These are phyloP conservation scores for Enchytraeus crypticus DNA, from an alignment of 2,888 invertebrate species.

Conservation along the genomic window DNA sequence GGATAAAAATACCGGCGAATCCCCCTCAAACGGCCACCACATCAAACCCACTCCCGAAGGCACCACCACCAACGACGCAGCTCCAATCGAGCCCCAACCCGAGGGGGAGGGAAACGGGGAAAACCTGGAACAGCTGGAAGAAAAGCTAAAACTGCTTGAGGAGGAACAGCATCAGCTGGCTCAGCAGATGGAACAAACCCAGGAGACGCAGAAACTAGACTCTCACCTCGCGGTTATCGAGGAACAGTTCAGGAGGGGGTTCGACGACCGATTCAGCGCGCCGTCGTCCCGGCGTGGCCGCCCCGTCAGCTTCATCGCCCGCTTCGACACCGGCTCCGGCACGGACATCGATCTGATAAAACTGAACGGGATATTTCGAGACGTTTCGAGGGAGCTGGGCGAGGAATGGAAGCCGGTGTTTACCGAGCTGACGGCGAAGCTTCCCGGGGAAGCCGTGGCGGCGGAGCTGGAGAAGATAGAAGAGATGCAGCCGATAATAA, in stretches of 20 bases:
- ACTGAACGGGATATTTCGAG: constrained; percentile 13
- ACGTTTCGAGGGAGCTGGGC: constrained; percentile 16
- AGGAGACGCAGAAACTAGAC: constrained; percentile 2
- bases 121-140: no score
- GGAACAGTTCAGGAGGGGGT: constrained; percentile 14
- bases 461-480: constrained; percentile 3
- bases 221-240: constrained; percentile 12
- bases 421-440: not conserved
- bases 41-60: no score
- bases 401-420: constrained; percentile 15
- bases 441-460: constrained; percentile 4
- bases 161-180: not conserved
- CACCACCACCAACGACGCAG: no score
- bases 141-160: no score
- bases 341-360: not conserved
- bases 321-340: not conserved
- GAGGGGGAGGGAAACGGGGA: no score
- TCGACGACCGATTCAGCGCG: constrained; percentile 14
- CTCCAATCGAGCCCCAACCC: no score
- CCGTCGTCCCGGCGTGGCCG: not conserved
- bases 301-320: not conserved
- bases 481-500: constrained; percentile 4
- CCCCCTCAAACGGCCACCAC: no score
- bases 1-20: no score
- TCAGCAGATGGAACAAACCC: not conserved